Conservation (phyloP, 2,797 vertebrate species). For the Artibeus lituratus region DNA sequence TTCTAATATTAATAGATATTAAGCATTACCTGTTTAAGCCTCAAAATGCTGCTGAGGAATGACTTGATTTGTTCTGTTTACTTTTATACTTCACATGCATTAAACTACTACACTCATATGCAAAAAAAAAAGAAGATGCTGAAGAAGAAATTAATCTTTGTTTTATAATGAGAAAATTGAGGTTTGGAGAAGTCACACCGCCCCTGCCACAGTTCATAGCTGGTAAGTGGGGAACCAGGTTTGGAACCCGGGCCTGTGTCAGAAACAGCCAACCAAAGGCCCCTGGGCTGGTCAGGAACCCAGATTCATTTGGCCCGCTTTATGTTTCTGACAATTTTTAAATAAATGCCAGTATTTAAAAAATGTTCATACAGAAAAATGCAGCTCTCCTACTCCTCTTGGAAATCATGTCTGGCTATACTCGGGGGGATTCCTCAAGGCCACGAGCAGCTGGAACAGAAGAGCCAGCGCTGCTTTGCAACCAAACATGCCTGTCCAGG, state of each 20-base stretch:
- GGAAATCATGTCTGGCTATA: neutral
- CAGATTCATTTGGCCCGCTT: neutral
- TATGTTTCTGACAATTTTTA: neutral
- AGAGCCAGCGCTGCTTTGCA: neutral
- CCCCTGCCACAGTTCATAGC: neutral
- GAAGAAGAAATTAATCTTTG: neutral
- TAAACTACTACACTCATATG: neutral
- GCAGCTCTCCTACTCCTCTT: neutral
- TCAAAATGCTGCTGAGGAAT: conserved; percentile 13
- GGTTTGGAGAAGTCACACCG: neutral
- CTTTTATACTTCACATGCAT: neutral
- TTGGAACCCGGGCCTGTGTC: neutral
- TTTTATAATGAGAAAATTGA: neutral
- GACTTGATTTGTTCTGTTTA: neutral
- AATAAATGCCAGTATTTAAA: neutral
- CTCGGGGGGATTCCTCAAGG: neutral
- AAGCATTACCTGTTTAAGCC: neutral
- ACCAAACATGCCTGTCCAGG: neutral
- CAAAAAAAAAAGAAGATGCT: neutral
- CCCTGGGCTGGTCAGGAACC: neutral
- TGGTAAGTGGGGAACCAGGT: neutral
- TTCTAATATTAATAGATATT: neutral
- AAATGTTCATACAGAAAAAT: neutral
- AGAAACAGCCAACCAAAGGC: neutral
- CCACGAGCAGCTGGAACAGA: neutral